These are phyloP conservation scores for Philaenus spumarius DNA, from an alignment of 1,140 invertebrate genomes.

Conservation along the genomic window DNA sequence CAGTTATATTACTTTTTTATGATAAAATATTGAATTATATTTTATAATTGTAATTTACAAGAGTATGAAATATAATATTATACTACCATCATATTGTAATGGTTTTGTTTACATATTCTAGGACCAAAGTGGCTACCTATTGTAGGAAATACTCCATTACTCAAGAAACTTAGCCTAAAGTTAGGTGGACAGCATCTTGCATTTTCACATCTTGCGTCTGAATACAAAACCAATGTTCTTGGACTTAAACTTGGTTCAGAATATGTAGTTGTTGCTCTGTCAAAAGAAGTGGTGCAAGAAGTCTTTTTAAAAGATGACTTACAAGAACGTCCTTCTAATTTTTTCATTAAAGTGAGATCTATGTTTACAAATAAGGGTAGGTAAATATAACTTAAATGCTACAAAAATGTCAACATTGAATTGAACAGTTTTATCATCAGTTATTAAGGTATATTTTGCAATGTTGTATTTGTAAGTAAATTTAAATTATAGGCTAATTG, in stretches of 20 bases:
- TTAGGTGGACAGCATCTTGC: conserved; percentile 55
- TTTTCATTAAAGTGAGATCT: conserved; percentile 59
- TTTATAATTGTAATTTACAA: too few species aligned
- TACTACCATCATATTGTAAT: too few species aligned
- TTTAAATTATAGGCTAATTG: background rate
- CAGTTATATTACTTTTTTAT: too few species aligned
- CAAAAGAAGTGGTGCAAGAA: conserved; percentile 48
- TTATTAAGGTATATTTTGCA: background rate
- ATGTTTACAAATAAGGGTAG: conserved; percentile 57
- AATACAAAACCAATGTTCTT: conserved; percentile 55
- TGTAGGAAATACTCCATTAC: conserved; percentile 50
- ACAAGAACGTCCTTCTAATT: conserved; percentile 63
- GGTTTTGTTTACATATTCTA: too few species aligned
- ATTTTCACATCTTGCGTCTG: conserved; percentile 47
- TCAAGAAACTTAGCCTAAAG: conserved; percentile 46
- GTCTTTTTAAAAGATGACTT: conserved; percentile 57
- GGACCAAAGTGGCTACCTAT: conserved; percentile 62
- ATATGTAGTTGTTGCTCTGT: conserved; percentile 52
- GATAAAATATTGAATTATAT: too few species aligned
- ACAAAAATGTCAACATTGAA: too few species aligned
- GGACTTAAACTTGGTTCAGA: conserved; percentile 58
- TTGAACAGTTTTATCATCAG: too few species aligned
- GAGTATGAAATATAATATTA: too few species aligned
- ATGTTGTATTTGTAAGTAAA: background rate
- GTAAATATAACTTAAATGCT: background rate